Evolutionary conservation across 2,888 invertebrate species (phyloP).

Genomic region (Tribolium freemani): DNA sequence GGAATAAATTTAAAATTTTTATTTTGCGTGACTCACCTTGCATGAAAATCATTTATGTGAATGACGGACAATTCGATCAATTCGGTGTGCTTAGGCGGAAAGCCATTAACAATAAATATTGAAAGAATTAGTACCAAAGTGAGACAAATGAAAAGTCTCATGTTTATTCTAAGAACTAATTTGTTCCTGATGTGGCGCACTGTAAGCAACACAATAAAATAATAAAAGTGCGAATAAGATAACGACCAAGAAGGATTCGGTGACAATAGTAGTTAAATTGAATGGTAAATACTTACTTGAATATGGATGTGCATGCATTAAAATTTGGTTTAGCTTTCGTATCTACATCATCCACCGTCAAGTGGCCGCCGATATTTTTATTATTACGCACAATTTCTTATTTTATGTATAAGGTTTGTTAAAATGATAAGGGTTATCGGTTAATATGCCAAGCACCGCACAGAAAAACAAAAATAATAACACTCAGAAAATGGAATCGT

Average conservation of each 20-base stretch:
- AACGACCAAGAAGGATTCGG: background rate
- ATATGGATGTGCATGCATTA: background rate
- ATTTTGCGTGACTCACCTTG: constrained; percentile 45
- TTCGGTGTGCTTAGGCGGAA: background rate
- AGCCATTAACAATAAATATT: background rate
- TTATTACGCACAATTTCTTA: too few relatives aligned
- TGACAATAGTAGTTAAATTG: too few relatives aligned
- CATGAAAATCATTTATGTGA: constrained; percentile 54
- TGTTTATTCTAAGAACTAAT: background rate
- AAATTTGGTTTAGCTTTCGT: background rate
- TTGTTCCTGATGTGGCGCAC: background rate
- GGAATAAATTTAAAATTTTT: background rate
- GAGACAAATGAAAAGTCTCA: background rate
- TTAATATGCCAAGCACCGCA: too few relatives aligned
- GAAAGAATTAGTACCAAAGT: background rate
- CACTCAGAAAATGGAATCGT: too few relatives aligned
- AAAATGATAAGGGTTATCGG: too few relatives aligned
- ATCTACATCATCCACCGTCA: too few relatives aligned
- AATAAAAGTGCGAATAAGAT: background rate
- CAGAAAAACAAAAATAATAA: too few relatives aligned
- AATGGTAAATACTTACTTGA: too few relatives aligned
- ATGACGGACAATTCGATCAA: constrained; percentile 50
- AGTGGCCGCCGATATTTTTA: too few relatives aligned
- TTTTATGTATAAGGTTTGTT: too few relatives aligned
- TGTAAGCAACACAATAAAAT: background rate